Base-by-base conservation (phyloP, 2,888 invertebrate species). In the Eulithis testata region DNA sequence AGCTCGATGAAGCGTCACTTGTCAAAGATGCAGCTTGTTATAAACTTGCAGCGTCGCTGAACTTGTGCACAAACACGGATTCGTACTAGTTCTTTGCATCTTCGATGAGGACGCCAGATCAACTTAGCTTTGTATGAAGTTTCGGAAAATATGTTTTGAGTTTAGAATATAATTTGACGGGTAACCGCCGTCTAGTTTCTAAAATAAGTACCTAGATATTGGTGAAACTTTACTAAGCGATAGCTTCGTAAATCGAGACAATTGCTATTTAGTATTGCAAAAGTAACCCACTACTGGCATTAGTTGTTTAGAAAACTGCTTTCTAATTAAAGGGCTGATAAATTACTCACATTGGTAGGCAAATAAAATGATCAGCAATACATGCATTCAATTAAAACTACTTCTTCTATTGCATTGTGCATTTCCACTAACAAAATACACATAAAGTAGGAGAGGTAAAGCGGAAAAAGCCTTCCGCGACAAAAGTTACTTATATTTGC, bases 11-110 rank as follows among this genome's bases (percentile, higher is more conserved):
- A 63, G 63, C 64, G 64, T 64, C 67, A 60, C 65, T 59, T 63
- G 65, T 67, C 64, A 61, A 67, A 67, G 67, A 65, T 63, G 62
- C 66, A 65, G 69, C 73, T 75, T 66, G 73, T 73, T 73, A 72
- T 53, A 49, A 69, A 71, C 14, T 68, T 69, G 9, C n/a, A 4
- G 57, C 68, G 11, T 56, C 43, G 54, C 36, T 43, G 45, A 60
- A 66, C 56, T 62, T 61, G 11, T 31, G 11, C 56, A 66, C 59
- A 69, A 66, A 69, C 66, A 64, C 21, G 60, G 40, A 64, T 62
- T 40, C 62, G 31, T 53, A 44, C 45, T 52, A 56, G 59, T 47
- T 53, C 58, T 62, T 63, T 63, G 63, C 63, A 63, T 63, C 45
- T 58, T 59, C 49, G 40, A 58, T 58, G 63, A 58, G 53, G n/a